These are phyloP conservation scores for Bellardia bayeri DNA, from an alignment of 2,888 invertebrate species.

Conservation along the genomic window DNA sequence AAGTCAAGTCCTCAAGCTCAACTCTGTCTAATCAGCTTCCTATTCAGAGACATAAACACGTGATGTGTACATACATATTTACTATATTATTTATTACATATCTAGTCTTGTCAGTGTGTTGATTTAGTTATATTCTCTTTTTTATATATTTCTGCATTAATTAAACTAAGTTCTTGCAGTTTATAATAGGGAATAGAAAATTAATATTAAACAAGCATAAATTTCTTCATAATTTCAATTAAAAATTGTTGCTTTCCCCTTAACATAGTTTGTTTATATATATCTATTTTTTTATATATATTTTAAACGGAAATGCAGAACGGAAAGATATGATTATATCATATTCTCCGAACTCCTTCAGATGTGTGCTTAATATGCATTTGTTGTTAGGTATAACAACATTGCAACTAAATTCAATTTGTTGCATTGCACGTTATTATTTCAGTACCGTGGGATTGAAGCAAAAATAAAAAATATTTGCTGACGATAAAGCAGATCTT, in stretches of 20 bases:
- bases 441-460: not conserved
- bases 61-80: not conserved
- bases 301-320: slow-evolving; percentile 16
- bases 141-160: not conserved
- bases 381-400: not conserved
- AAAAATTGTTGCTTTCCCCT: slow-evolving; percentile 3
- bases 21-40: not conserved
- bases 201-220: not conserved
- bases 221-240: not conserved
- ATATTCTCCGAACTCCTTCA: not conserved
- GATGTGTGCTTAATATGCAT: not conserved
- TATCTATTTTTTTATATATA: not conserved
- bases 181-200: not conserved
- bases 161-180: not conserved
- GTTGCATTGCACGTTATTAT: not conserved
- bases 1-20: slow-evolving; percentile 50
- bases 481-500: too few species aligned
- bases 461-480: too few species aligned
- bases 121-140: not conserved
- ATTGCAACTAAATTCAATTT: slow-evolving; percentile 16
- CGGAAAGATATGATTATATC: not conserved
- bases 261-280: slow-evolving; percentile 4
- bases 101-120: slow-evolving; percentile 2
- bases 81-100: not conserved
- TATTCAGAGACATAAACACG: not conserved